phyloP scores from a whole-genome alignment of 2,797 vertebrate species.

The Psittacula echo region DNA sequence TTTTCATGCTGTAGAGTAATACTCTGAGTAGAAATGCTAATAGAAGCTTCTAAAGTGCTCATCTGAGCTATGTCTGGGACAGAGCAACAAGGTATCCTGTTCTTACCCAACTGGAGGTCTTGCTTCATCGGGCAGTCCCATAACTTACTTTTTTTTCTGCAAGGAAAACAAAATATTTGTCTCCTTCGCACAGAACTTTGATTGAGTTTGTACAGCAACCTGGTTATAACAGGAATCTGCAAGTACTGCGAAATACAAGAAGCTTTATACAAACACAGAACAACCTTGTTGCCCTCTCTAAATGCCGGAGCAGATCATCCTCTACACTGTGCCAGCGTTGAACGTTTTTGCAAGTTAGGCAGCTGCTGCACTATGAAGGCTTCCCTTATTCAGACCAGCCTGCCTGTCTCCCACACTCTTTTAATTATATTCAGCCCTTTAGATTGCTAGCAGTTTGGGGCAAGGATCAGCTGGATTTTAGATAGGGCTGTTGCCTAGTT shows the following conservation, averaged over 20 bases:
- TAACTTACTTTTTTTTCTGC: neutral
- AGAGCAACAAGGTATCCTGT: neutral
- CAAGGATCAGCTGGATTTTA: neutral
- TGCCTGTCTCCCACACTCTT: neutral
- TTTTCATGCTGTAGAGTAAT: neutral
- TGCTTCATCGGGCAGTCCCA: neutral
- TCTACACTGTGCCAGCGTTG: accelerated
- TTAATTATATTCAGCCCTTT: neutral
- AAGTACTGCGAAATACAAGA: neutral
- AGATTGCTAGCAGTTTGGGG: neutral
- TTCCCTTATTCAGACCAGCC: neutral
- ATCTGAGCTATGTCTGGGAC: neutral
- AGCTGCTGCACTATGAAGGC: neutral
- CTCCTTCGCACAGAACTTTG: neutral
- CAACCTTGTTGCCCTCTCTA: neutral
- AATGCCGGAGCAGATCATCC: neutral
- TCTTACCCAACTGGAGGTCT: neutral
- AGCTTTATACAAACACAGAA: neutral
- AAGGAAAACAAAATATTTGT: neutral
- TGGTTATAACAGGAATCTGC: neutral
- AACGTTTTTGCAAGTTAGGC: neutral
- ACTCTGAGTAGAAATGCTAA: neutral
- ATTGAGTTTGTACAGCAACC: neutral
- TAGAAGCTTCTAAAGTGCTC: neutral
- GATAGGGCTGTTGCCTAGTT: neutral